Conservation (phyloP, 2,113 vertebrate species). For the Galeopterus variegatus region DNA sequence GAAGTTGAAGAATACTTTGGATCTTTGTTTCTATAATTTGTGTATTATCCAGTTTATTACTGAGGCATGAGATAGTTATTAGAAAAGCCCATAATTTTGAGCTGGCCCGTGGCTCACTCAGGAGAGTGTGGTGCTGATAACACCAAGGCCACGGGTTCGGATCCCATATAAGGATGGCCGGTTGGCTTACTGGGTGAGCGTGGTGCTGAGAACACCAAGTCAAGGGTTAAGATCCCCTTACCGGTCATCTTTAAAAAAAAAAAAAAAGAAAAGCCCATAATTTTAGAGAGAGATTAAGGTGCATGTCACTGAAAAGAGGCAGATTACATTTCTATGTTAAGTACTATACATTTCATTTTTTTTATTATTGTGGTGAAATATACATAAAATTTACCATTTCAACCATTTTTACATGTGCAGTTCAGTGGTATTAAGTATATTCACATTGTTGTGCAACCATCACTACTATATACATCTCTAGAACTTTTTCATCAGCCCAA, state of each 20-base stretch:
- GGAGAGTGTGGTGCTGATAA: no score
- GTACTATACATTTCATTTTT: slow-evolving; percentile 13
- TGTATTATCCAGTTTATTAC: slow-evolving; percentile 60
- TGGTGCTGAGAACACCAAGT: no score
- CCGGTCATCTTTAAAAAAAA: no score
- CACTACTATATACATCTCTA: not conserved
- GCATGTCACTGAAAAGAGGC: slow-evolving; percentile 10
- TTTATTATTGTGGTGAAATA: slow-evolving; percentile 33
- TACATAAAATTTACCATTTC: not conserved
- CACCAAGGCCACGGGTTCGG: no score
- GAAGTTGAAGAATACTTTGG: slow-evolving; percentile 55
- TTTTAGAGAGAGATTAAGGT: not conserved
- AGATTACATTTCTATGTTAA: slow-evolving; percentile 17
- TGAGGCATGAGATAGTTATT: slow-evolving; percentile 22
- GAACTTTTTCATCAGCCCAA: slow-evolving; percentile 11
- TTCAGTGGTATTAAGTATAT: slow-evolving; percentile 10
- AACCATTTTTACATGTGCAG: slow-evolving; percentile 30
- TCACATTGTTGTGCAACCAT: not conserved
- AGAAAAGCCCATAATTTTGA: slow-evolving; percentile 42
- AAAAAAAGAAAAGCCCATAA: not conserved
- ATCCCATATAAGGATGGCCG: no score
- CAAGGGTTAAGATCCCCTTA: no score
- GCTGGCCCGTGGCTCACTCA: no score
- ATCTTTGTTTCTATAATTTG: slow-evolving; percentile 64
- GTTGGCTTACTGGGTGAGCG: no score